Conservation (phyloP, 2,797 vertebrate genomes). For the Odontamblyopus lacepedii region DNA sequence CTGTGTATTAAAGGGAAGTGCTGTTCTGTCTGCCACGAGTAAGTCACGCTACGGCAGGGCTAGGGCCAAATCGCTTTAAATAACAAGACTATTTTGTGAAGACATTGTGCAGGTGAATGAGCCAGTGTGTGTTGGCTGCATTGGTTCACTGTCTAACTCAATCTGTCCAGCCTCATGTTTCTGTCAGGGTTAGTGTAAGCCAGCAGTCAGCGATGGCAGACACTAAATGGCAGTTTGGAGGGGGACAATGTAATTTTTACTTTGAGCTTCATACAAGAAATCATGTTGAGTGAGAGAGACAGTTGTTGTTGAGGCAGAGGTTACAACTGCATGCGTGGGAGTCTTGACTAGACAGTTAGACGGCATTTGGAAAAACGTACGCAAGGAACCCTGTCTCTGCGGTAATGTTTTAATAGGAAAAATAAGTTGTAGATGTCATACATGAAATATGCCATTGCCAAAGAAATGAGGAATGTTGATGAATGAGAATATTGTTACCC, state of each 20-base stretch:
- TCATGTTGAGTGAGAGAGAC: conserved; percentile 24
- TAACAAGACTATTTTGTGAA: conserved; percentile 17
- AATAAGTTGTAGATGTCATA: neutral
- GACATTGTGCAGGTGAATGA: conserved; percentile 24
- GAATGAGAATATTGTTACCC: neutral
- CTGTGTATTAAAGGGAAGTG: conserved; percentile 23
- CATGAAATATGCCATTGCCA: neutral
- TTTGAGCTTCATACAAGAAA: conserved; percentile 34
- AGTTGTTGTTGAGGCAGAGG: conserved; percentile 23
- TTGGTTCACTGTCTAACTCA: conserved; percentile 55
- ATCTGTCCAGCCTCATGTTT: conserved; percentile 63
- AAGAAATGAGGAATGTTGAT: neutral
- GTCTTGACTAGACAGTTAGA: conserved; percentile 36
- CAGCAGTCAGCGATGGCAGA: conserved; percentile 53
- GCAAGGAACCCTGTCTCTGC: conserved; percentile 32
- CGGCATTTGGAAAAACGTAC: conserved; percentile 1
- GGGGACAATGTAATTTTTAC: conserved; percentile 47
- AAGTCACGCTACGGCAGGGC: neutral
- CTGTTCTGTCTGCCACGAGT: neutral
- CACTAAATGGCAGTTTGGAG: conserved; percentile 53
- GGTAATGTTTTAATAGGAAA: conserved; percentile 27
- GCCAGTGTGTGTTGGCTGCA: conserved; percentile 22
- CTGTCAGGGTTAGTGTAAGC: conserved; percentile 64
- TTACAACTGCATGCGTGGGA: conserved; percentile 28
- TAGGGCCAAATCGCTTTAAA: conserved; percentile 3